A percentile compares a stretch with the other conserved stretches of the same genome.
These are phyloP conservation scores for Rissa tridactyla DNA, from an alignment of 2,113 vertebrate species.

Conservation along the genomic window DNA sequence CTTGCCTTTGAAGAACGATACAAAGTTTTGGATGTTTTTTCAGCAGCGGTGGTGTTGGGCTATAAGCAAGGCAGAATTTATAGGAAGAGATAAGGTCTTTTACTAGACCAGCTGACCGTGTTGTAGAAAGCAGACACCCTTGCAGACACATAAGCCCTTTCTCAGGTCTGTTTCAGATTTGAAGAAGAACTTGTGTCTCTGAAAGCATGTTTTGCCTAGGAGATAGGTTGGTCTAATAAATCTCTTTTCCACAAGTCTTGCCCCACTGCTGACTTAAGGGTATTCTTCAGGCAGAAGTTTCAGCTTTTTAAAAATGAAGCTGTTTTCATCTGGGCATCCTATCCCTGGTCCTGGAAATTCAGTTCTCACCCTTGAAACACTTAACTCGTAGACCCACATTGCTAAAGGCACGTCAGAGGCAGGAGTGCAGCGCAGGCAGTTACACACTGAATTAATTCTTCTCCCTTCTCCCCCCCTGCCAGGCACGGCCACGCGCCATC, in stretches of 20 bases:
- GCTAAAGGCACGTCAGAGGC: background rate
- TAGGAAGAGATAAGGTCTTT: background rate
- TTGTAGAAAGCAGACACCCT: background rate
- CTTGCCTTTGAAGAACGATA: background rate
- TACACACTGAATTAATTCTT: background rate
- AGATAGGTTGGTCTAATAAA: background rate
- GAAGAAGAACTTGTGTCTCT: background rate
- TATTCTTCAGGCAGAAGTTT: background rate
- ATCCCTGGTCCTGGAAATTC: background rate
- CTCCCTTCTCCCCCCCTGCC: background rate
- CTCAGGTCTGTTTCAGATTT: background rate
- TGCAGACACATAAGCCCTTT: background rate
- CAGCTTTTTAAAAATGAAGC: background rate
- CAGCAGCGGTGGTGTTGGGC: background rate
- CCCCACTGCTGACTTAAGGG: background rate
- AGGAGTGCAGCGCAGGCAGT: background rate
- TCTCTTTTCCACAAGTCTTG: background rate
- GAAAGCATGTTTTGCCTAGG: background rate
- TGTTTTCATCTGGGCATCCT: background rate
- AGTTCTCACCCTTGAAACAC: background rate
- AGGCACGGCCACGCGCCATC: conserved; percentile 23
- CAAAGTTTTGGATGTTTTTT: background rate
- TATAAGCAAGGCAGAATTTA: background rate
- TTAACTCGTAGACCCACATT: accelerated
- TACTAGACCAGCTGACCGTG: background rate